Evolutionary conservation across 2,113 vertebrate genomes (phyloP).

Genomic region (Takifugu bimaculatus): DNA sequence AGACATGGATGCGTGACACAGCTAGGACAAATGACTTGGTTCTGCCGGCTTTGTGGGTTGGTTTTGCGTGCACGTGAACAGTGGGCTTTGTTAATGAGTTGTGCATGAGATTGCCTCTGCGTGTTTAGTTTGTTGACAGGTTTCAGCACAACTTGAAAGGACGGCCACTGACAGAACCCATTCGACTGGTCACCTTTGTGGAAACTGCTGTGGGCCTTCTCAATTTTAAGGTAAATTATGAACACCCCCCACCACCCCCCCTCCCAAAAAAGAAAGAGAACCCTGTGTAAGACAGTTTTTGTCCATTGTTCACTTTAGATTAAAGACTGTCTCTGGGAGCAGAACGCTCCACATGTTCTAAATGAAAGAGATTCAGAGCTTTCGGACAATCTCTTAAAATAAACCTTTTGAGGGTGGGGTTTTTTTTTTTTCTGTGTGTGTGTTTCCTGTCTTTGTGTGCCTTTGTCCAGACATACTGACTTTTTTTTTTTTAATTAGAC

Average conservation of each 20-base stretch:
- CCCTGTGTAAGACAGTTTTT: constrained; percentile 54
- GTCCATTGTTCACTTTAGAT: constrained; percentile 56
- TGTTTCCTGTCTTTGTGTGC: constrained; percentile 9
- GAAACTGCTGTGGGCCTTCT: constrained; percentile 96
- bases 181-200: constrained; percentile 98
- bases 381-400: constrained; percentile 49
- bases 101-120: constrained; percentile 40
- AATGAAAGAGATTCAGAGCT: constrained; percentile 47
- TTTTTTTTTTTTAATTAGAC: constrained; percentile 62
- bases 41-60: constrained; percentile 35
- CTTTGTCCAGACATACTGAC: constrained; percentile 49
- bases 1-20: not conserved
- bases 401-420: constrained; percentile 31
- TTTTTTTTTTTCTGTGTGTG: constrained; percentile 2
- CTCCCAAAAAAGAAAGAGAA: constrained; percentile 3
- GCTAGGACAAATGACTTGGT: constrained; percentile 29
- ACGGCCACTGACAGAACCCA: constrained; percentile 84
- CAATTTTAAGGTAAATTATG: constrained; percentile 93
- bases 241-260: constrained; percentile 29
- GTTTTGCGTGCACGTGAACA: constrained; percentile 35
- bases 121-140: constrained; percentile 94
- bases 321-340: constrained; percentile 53
- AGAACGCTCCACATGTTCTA: constrained; percentile 45
- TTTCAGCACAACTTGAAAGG: constrained; percentile 87
- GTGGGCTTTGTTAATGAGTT: constrained; percentile 52